These are phyloP conservation scores for Isaurus tuberculatus DNA, from an alignment of 92 coral and sea anemone species.

Conservation along the genomic window DNA sequence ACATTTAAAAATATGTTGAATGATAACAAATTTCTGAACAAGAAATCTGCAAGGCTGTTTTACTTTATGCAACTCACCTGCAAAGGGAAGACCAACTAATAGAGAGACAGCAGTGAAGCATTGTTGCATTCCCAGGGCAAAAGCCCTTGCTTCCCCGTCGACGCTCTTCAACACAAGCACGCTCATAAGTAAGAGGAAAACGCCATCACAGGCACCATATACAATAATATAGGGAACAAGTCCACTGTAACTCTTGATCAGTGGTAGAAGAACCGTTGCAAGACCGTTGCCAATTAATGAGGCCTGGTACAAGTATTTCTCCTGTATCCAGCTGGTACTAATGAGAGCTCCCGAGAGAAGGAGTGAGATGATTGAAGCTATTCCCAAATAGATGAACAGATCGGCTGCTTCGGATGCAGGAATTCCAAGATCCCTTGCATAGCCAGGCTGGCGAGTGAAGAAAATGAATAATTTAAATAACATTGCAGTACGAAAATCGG, in stretches of 20 bases:
- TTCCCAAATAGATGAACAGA: conserved; percentile 29
- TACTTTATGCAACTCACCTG: neutral
- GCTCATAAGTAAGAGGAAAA: neutral
- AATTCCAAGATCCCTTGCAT: conserved; percentile 16
- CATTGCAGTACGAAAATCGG: too few relatives aligned
- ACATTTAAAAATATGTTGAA: too few relatives aligned
- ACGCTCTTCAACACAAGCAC: conserved; percentile 20
- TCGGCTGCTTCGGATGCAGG: conserved; percentile 19
- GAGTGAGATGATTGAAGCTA: conserved; percentile 3
- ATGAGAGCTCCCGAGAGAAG: neutral
- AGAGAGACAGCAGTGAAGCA: conserved; percentile 22
- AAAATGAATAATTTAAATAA: too few relatives aligned
- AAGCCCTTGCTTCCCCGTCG: neutral
- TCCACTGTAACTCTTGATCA: neutral
- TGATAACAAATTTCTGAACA: too few relatives aligned
- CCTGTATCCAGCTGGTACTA: neutral
- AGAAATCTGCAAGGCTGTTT: too few relatives aligned
- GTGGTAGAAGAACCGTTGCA: conserved; percentile 29
- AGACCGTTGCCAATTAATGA: conserved; percentile 9
- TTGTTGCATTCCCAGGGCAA: conserved; percentile 23
- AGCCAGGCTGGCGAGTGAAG: conserved; percentile 12
- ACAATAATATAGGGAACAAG: neutral
- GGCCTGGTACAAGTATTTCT: conserved; percentile 2
- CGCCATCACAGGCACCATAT: conserved; percentile 23
- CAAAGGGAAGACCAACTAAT: conserved; percentile 18